Evolutionary conservation across 1,140 invertebrate genomes (phyloP).

Genomic region (Caenorhabditis inopinata): DNA sequence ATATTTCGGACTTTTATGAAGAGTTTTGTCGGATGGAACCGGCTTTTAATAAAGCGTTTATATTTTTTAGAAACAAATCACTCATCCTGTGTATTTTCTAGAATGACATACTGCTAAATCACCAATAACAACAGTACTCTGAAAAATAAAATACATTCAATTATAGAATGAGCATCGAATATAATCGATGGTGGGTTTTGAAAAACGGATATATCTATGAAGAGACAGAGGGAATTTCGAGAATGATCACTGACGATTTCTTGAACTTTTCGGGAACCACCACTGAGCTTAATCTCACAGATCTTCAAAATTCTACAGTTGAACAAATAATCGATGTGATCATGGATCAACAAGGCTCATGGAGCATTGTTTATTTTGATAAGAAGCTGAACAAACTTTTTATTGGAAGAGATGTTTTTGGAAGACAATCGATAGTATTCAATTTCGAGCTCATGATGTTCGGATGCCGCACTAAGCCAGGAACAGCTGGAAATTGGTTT

Average conservation of each 20-base stretch:
- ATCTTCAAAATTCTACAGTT: background rate
- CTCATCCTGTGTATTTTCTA: background rate
- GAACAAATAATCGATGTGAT: background rate
- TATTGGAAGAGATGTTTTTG: conserved; percentile 43
- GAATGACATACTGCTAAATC: background rate
- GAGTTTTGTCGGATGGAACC: background rate
- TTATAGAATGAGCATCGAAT: background rate
- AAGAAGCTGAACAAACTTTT: conserved; percentile 7
- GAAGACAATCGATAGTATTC: conserved; percentile 34
- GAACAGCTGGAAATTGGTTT: background rate
- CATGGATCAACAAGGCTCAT: background rate
- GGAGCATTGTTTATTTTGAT: background rate
- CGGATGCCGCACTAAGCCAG: background rate
- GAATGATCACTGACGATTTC: background rate
- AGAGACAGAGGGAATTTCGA: background rate
- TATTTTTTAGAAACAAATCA: background rate
- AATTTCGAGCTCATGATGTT: conserved; percentile 13
- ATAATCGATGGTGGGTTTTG: background rate
- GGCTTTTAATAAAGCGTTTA: background rate
- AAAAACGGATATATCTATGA: background rate
- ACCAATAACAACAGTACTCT: too few species aligned
- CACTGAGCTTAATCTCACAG: background rate
- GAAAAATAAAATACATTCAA: too few species aligned
- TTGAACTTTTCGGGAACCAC: background rate
- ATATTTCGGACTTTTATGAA: background rate